Percentiles rank a stretch among this genome's conserved stretches.
Conservation (phyloP, 30 jellyfish, hydroid and myxozoan genomes). For the Chironex yamaguchii region DNA sequence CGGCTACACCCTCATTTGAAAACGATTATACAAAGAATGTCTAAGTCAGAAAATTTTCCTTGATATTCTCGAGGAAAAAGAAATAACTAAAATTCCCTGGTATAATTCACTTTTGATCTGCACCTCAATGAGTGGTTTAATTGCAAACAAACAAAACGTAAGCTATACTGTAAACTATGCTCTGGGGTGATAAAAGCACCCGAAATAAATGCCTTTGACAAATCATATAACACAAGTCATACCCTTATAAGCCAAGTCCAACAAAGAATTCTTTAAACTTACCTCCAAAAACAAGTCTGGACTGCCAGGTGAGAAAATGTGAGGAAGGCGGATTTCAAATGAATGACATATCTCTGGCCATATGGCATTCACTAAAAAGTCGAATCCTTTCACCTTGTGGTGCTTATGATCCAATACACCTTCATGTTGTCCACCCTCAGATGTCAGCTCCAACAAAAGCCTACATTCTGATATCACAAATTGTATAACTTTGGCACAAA, state of each 20-base stretch:
- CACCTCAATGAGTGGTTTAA: too few species aligned
- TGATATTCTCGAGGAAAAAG: too few species aligned
- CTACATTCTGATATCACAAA: constrained; percentile 73
- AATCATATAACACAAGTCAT: too few species aligned
- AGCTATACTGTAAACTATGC: not conserved
- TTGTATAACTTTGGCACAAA: constrained; percentile 57
- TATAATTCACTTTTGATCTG: too few species aligned
- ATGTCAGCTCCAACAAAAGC: constrained; percentile 64
- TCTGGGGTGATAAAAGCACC: not conserved
- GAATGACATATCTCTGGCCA: constrained; percentile 92
- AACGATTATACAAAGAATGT: too few species aligned
- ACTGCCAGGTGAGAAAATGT: constrained; percentile 93
- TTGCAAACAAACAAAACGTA: too few species aligned
- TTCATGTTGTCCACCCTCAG: constrained; percentile 33
- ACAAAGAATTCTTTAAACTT: not conserved
- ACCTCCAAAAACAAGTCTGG: constrained; percentile 88
- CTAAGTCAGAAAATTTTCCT: too few species aligned
- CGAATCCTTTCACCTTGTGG: constrained; percentile 81
- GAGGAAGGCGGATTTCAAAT: constrained; percentile 76
- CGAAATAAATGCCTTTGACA: too few species aligned
- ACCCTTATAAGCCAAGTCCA: not conserved
- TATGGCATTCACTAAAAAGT: constrained; percentile 79
- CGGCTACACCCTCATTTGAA: too few species aligned
- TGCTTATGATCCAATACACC: constrained; percentile 40
- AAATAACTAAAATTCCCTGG: too few species aligned